These are phyloP conservation scores for Wiebesia pumilae DNA, from an alignment of 1,140 invertebrate species.

Conservation along the genomic window DNA sequence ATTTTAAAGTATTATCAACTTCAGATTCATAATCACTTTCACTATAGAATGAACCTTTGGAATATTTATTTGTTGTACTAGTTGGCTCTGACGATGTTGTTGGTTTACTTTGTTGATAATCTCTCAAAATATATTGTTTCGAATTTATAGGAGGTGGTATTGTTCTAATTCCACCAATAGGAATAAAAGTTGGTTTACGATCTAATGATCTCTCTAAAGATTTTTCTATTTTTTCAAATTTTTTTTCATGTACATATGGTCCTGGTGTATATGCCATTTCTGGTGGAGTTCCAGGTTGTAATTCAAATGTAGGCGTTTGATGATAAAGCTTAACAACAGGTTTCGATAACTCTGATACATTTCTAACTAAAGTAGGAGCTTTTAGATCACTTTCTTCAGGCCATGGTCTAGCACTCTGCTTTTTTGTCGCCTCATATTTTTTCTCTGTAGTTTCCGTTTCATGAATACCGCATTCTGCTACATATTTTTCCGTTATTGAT, in stretches of 20 bases:
- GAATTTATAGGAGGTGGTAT: constrained; percentile 72
- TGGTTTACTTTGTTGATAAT: constrained; percentile 69
- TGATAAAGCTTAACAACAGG: constrained; percentile 61
- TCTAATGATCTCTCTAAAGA: constrained; percentile 76
- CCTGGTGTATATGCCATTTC: constrained; percentile 79
- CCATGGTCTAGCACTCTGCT: constrained; percentile 66
- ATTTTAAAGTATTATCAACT: constrained; percentile 73
- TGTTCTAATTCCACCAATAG: constrained; percentile 75
- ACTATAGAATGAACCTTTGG: constrained; percentile 75
- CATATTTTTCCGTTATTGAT: constrained; percentile 66
- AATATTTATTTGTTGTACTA: constrained; percentile 76
- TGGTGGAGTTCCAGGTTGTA: constrained; percentile 80
- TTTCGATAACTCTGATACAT: constrained; percentile 62
- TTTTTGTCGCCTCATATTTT: constrained; percentile 69
- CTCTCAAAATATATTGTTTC: constrained; percentile 65
- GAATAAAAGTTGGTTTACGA: constrained; percentile 75
- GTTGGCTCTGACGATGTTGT: constrained; percentile 69
- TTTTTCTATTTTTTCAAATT: constrained; percentile 78
- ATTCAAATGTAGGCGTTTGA: constrained; percentile 46
- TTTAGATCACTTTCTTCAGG: constrained; percentile 74
- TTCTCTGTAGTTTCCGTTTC: constrained; percentile 68
- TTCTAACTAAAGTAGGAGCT: constrained; percentile 75
- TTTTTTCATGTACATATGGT: constrained; percentile 71
- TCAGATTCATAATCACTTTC: constrained; percentile 86
- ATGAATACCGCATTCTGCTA: constrained; percentile 64